Percentiles rank a stretch among this genome's conserved stretches.
phyloP scores from a whole-genome alignment of 2,113 vertebrate species.

The Epinephelus cyanopodus region DNA sequence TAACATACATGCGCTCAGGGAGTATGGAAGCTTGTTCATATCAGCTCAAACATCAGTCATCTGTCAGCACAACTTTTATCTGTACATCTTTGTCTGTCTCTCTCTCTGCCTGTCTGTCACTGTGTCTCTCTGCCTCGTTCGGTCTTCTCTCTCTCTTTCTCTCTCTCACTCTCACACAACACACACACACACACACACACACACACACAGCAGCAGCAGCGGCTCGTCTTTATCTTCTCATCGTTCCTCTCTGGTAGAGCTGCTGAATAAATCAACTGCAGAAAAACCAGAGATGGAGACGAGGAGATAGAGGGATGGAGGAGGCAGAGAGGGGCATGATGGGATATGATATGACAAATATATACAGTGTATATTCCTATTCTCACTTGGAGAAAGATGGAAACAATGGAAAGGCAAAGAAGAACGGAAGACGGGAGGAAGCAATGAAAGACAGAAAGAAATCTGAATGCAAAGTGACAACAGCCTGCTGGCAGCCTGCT shows the following conservation, averaged over 20 bases:
- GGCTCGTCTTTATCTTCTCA: constrained; percentile 67
- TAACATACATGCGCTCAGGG: constrained; percentile 17
- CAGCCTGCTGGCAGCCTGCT: not conserved
- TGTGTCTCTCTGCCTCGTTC: constrained; percentile 40
- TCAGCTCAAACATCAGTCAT: constrained; percentile 77
- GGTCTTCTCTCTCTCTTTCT: constrained; percentile 1
- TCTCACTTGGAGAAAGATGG: not conserved
- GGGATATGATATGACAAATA: constrained; percentile 73
- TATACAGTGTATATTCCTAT: constrained; percentile 1
- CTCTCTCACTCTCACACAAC: constrained; percentile 30
- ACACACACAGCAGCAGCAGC: constrained; percentile 35
- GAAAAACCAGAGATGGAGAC: constrained; percentile 62
- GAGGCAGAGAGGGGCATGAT: constrained; percentile 63
- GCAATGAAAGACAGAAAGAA: not conserved
- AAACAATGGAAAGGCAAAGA: constrained; percentile 16
- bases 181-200: constrained; percentile 22
- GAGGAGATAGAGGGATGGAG: constrained; percentile 50
- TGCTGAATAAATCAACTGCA: constrained; percentile 74
- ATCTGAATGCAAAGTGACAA: constrained; percentile 27
- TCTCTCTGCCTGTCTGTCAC: constrained; percentile 54
- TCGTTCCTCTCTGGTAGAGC: constrained; percentile 71
- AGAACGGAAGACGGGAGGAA: not conserved
- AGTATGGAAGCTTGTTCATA: constrained; percentile 65
- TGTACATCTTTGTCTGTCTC: constrained; percentile 62
- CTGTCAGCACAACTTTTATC: constrained; percentile 79